phyloP scores from a whole-genome alignment of 2,797 vertebrate species.

The Thamnophis elegans region DNA sequence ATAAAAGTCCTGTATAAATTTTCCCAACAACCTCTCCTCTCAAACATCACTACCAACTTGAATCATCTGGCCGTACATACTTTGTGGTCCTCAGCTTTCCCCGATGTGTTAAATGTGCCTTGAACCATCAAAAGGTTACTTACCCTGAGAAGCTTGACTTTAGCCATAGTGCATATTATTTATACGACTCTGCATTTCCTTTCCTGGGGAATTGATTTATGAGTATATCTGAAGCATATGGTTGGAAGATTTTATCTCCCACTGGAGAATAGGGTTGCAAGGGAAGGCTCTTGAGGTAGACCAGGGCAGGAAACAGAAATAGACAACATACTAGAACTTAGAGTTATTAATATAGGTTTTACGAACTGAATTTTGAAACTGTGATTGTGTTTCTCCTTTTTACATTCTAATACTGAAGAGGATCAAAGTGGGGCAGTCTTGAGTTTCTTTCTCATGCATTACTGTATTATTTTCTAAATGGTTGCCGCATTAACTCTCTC shows the following conservation, averaged over 20 bases:
- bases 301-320: not conserved
- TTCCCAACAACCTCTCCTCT: not conserved
- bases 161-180: not conserved
- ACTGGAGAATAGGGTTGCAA: not conserved
- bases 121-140: not conserved
- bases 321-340: not conserved
- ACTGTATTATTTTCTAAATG: not conserved
- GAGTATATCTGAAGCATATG: not conserved
- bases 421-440: not conserved
- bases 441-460: not conserved
- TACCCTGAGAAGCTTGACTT: not conserved
- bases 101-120: not conserved
- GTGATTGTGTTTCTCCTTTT: not conserved
- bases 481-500: not conserved
- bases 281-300: not conserved
- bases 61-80: not conserved
- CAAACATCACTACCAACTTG: not conserved
- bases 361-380: not conserved
- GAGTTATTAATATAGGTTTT: not conserved
- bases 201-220: not conserved
- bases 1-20: not conserved
- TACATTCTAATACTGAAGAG: not conserved
- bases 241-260: not conserved
- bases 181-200: not conserved
- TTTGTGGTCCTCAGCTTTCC: not conserved